These are phyloP conservation scores for Amorpha juglandis DNA, from an alignment of 2,888 invertebrate species.

Conservation along the genomic window DNA sequence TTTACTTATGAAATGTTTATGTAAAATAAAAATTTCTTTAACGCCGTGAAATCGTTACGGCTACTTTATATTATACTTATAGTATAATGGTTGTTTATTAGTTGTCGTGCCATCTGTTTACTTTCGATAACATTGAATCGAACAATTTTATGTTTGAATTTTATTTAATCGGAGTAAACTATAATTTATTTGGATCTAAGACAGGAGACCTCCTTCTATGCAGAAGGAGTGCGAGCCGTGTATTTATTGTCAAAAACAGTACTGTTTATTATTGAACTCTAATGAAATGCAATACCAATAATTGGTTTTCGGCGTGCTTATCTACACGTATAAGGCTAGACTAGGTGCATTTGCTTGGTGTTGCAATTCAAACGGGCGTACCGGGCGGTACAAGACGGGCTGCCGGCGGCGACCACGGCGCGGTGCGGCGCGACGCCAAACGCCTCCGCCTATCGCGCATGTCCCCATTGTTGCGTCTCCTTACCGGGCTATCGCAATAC, in stretches of 20 bases:
- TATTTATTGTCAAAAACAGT: no score
- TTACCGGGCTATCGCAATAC: constrained; percentile 40
- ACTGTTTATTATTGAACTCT: background rate
- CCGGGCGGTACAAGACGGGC: constrained; percentile 53
- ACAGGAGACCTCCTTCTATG: no score
- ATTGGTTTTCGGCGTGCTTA: constrained; percentile 34
- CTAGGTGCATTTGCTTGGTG: constrained; percentile 54
- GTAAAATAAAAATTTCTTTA: constrained; percentile 10
- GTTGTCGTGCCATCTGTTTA: constrained; percentile 19
- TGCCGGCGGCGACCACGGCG: constrained; percentile 70
- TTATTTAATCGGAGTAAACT: no score
- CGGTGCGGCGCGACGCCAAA: constrained; percentile 34
- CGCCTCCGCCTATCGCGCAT: constrained; percentile 74
- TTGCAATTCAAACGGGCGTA: constrained; percentile 62
- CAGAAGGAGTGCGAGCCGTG: no score
- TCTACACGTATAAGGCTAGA: constrained; percentile 45
- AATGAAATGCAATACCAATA: background rate
- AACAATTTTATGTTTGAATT: no score
- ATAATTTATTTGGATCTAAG: no score
- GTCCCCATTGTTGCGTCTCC: constrained; percentile 66
- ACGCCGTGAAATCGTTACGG: constrained; percentile 16
- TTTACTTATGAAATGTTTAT: constrained; percentile 13
- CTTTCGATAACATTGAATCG: no score
- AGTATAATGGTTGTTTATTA: constrained; percentile 3
- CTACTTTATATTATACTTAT: no score